These are phyloP conservation scores for Vidua macroura DNA, from an alignment of 2,113 vertebrate species.

Conservation along the genomic window DNA sequence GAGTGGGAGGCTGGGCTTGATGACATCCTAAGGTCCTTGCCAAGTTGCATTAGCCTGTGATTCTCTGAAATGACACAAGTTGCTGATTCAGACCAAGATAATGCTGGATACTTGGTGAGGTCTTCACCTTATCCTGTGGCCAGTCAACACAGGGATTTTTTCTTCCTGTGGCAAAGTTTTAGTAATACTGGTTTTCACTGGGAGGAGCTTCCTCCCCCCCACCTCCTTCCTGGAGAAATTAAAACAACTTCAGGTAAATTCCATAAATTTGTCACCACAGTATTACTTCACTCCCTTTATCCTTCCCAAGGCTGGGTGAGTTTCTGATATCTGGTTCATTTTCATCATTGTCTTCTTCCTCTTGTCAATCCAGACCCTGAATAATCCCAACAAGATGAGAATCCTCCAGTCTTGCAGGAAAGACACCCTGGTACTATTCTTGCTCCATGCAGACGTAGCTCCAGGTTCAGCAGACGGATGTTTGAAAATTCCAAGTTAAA, in stretches of 20 bases:
- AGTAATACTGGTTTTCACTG: background rate
- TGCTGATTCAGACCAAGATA: background rate
- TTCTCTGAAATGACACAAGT: background rate
- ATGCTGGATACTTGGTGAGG: rapidly evolving
- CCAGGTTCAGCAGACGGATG: background rate
- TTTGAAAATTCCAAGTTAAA: background rate
- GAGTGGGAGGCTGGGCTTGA: background rate
- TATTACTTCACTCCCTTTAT: background rate
- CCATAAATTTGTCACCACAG: background rate
- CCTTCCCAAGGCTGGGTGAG: background rate
- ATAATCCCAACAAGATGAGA: background rate
- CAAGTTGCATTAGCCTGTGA: background rate
- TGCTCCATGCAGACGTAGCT: background rate
- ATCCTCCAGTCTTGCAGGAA: background rate
- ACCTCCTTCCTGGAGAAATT: background rate
- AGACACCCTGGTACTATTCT: background rate
- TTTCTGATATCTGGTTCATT: background rate
- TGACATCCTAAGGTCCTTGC: background rate
- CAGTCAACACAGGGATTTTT: background rate
- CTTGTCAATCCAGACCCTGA: background rate
- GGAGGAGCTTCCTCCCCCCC: background rate
- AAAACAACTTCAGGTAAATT: background rate
- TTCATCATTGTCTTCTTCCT: background rate
- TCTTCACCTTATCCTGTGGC: background rate
- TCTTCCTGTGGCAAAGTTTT: background rate